Evolutionary conservation across 2,113 vertebrate genomes (phyloP).

Genomic region (Misgurnus mizolepis): DNA sequence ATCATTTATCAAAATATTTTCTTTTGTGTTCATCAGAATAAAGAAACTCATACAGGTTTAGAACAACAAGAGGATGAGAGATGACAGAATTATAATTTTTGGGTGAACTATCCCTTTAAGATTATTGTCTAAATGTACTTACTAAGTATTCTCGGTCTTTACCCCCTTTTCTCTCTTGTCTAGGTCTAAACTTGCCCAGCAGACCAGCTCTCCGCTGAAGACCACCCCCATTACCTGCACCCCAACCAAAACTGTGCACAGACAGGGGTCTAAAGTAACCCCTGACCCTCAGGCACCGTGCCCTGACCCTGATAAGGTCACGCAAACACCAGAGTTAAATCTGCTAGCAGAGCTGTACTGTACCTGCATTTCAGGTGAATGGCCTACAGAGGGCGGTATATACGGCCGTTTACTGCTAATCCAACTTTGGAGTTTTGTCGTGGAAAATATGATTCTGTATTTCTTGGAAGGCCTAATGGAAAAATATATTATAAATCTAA

Average conservation of each 20-base stretch:
- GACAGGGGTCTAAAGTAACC: conserved; percentile 68
- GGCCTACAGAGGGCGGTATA: conserved; percentile 53
- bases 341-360: conserved; percentile 88
- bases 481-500: not conserved
- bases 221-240: conserved; percentile 69
- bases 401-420: not conserved
- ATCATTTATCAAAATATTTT: no score
- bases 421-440: not conserved
- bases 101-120: not conserved
- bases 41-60: no score
- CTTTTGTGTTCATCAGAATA: no score
- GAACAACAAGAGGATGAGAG: no score
- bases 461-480: not conserved
- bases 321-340: conserved; percentile 80
- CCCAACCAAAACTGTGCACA: conserved; percentile 71
- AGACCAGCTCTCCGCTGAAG: conserved; percentile 70
- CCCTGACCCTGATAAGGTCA: conserved; percentile 83
- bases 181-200: conserved; percentile 87
- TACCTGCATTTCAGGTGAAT: conserved; percentile 86
- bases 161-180: conserved; percentile 14
- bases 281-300: conserved; percentile 73
- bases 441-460: not conserved
- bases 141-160: not conserved
- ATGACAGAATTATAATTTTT: not conserved
- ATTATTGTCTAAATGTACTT: no score